A percentile compares a stretch with the other conserved stretches of the same genome.
These are phyloP conservation scores for Ormyrus thymus DNA, from an alignment of 2,888 invertebrate genomes.

Conservation along the genomic window DNA sequence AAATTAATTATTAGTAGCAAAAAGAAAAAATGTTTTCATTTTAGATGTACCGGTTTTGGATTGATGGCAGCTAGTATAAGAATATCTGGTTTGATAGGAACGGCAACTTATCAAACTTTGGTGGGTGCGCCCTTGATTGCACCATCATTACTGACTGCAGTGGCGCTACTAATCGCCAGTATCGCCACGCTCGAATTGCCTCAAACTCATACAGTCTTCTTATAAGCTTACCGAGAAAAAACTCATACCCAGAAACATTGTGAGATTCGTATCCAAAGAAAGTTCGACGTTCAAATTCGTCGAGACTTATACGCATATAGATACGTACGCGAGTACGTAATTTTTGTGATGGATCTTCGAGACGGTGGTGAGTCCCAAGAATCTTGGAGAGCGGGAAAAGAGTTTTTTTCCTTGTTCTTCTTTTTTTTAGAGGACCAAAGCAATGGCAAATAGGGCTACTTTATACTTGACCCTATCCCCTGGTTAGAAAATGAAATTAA, in stretches of 20 bases:
- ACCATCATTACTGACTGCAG: constrained; percentile 74
- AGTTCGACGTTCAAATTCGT: constrained; percentile 22
- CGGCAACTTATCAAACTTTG: constrained; percentile 73
- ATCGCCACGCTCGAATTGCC: constrained; percentile 73
- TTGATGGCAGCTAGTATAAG: constrained; percentile 74
- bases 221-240: constrained; percentile 64
- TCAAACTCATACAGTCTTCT: constrained; percentile 74
- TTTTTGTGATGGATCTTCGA: constrained; percentile 39
- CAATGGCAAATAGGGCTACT: constrained; percentile 5
- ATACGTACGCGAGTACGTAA: constrained; percentile 9
- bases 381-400: constrained; percentile 17
- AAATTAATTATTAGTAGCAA: not conserved
- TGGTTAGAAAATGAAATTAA: constrained; percentile 25
- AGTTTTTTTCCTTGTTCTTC: constrained; percentile 14
- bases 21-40: constrained; percentile 29
- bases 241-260: constrained; percentile 22
- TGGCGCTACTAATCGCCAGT: constrained; percentile 72
- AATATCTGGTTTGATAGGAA: constrained; percentile 74
- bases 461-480: not conserved
- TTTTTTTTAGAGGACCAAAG: constrained; percentile 38
- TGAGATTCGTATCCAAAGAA: constrained; percentile 54
- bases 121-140: constrained; percentile 72
- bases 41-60: constrained; percentile 75
- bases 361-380: constrained; percentile 23
- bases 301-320: constrained; percentile 5